phyloP scores from a whole-genome alignment of 1,140 invertebrate species.

The Leptinotarsa texana region DNA sequence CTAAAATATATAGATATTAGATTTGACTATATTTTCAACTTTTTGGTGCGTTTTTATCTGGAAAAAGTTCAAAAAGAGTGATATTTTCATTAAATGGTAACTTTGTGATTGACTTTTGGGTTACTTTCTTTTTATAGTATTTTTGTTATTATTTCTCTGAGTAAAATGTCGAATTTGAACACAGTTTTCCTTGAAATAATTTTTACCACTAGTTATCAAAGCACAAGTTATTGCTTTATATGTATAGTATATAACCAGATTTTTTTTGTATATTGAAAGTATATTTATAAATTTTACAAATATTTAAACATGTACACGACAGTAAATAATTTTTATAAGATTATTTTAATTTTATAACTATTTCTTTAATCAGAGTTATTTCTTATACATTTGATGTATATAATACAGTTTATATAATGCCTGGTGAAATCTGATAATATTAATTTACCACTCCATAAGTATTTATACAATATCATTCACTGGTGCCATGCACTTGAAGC shows the following conservation, averaged over 20 bases:
- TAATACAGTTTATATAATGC: constrained; percentile 12
- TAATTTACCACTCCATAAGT: no score
- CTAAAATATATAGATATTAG: no score
- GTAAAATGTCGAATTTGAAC: not conserved
- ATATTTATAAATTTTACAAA: constrained; percentile 21
- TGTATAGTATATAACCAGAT: constrained; percentile 14
- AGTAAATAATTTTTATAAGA: constrained; percentile 12
- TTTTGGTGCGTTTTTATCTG: no score
- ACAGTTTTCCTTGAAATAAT: constrained; percentile 3
- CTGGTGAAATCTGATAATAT: not conserved
- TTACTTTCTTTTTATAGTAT: no score
- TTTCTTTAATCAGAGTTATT: constrained; percentile 2
- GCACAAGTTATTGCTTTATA: constrained; percentile 20
- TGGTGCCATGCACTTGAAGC: no score
- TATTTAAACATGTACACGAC: constrained; percentile 11
- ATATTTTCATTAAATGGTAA: no score
- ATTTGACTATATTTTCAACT: no score
- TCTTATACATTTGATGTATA: not conserved
- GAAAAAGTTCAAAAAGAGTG: no score
- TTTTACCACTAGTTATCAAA: constrained; percentile 20
- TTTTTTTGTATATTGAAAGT: constrained; percentile 18
- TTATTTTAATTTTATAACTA: constrained; percentile 17
- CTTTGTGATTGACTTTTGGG: no score
- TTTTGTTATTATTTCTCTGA: no score
- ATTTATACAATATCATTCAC: no score